Evolutionary conservation across 1,140 invertebrate species (phyloP).

Genomic region (Euura lappo): DNA sequence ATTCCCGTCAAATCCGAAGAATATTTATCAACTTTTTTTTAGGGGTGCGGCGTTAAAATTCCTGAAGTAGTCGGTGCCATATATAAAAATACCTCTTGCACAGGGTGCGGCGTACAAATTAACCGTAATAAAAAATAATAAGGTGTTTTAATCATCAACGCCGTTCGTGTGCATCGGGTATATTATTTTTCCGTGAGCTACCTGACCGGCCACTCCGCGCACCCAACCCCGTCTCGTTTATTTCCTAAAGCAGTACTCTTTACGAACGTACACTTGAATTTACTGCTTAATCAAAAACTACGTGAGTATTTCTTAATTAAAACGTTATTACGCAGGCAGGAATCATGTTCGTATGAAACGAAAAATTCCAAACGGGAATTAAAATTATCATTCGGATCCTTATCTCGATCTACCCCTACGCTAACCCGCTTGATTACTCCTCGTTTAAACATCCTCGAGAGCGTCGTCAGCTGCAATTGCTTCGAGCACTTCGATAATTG

Average conservation of each 20-base stretch:
- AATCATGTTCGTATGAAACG: too few relatives aligned
- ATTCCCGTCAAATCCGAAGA: too few relatives aligned
- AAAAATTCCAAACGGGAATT: too few relatives aligned
- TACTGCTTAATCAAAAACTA: conserved; percentile 48
- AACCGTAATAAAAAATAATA: conserved; percentile 2
- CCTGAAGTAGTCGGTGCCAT: not conserved
- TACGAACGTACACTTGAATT: conserved; percentile 44
- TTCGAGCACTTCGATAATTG: too few relatives aligned
- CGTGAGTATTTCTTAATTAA: conserved; percentile 42
- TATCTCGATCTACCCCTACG: too few relatives aligned
- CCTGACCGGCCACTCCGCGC: not conserved
- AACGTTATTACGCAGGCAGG: conserved; percentile 36
- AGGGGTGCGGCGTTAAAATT: not conserved
- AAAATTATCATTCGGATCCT: too few relatives aligned
- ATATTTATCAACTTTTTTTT: too few relatives aligned
- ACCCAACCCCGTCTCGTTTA: not conserved
- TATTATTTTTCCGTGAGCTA: not conserved
- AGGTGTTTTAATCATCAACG: conserved; percentile 1
- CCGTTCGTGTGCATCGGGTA: not conserved
- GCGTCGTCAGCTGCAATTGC: too few relatives aligned
- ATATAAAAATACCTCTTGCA: not conserved
- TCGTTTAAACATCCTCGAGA: too few relatives aligned
- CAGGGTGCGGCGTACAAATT: not conserved
- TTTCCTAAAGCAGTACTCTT: conserved; percentile 40
- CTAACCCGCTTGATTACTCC: too few relatives aligned